These are phyloP conservation scores for Poeciliopsis turneri DNA, from an alignment of 2,797 vertebrate species.

Conservation along the genomic window DNA sequence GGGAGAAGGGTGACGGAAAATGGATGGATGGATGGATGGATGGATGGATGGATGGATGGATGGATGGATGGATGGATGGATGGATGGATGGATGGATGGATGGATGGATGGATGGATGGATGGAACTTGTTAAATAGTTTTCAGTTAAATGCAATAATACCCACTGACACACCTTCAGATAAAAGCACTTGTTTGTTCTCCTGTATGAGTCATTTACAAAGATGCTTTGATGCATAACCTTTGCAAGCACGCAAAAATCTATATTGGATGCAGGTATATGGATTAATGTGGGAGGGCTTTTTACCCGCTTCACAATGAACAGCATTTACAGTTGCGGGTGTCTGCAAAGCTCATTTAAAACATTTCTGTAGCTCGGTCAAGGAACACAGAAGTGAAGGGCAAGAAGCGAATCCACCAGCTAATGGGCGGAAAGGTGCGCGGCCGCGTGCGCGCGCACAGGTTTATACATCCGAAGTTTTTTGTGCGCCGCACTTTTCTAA, in stretches of 20 bases:
- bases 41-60: no score
- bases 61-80: no score
- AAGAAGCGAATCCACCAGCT: neutral
- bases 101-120: no score
- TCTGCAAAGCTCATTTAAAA: neutral
- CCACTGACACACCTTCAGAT: neutral
- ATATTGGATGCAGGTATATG: neutral
- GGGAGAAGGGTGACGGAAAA: no score
- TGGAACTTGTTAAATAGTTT: neutral
- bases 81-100: no score
- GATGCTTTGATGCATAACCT: slow-evolving; percentile 8
- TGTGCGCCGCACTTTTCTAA: no score
- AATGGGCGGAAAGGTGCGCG: no score
- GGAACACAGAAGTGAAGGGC: neutral
- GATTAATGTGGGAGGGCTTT: neutral
- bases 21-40: no score
- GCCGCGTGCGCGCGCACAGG: no score
- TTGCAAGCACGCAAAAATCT: neutral
- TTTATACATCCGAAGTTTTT: no score
- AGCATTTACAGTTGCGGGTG: neutral
- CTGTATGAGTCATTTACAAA: slow-evolving; percentile 7
- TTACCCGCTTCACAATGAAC: neutral
- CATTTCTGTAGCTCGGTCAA: neutral
- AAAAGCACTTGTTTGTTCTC: neutral
- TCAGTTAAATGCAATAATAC: neutral